These are phyloP conservation scores for Caenorhabditis zanzibari DNA, from an alignment of 2,888 invertebrate species.

Conservation along the genomic window DNA sequence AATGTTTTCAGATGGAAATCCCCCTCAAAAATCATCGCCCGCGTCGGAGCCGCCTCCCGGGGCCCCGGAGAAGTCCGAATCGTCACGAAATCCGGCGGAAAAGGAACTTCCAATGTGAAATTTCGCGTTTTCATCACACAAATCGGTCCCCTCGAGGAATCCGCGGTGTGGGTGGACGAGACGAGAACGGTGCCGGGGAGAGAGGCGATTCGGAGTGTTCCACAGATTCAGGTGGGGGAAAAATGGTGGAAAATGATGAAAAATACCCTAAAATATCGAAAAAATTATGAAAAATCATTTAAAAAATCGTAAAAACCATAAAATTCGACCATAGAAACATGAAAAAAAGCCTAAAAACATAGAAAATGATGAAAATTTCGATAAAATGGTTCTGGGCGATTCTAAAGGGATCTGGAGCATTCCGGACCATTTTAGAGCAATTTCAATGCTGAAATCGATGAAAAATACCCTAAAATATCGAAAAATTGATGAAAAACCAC, in stretches of 20 bases:
- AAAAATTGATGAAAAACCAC: too few species aligned
- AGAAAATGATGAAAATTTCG: too few species aligned
- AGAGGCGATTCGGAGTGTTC: slow-evolving; percentile 77
- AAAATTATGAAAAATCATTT: neutral
- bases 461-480: too few species aligned
- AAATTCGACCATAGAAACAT: neutral
- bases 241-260: neutral
- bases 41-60: slow-evolving; percentile 94
- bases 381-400: too few species aligned
- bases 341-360: neutral
- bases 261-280: too few species aligned
- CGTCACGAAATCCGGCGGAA: slow-evolving; percentile 91
- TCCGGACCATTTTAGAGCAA: too few species aligned
- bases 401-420: too few species aligned
- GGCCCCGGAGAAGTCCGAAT: slow-evolving; percentile 90
- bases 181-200: slow-evolving; percentile 86
- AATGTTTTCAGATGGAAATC: slow-evolving; percentile 92
- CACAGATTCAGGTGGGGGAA: slow-evolving; percentile 62
- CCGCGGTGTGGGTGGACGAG: slow-evolving; percentile 99
- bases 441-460: too few species aligned
- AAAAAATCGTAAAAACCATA: neutral
- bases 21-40: slow-evolving; percentile 95
- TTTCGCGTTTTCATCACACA: slow-evolving; percentile 80
- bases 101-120: slow-evolving; percentile 92
- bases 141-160: slow-evolving; percentile 92